phyloP scores from a whole-genome alignment of 92 coral and sea anemone genomes.

The Bergia puertoricense region DNA sequence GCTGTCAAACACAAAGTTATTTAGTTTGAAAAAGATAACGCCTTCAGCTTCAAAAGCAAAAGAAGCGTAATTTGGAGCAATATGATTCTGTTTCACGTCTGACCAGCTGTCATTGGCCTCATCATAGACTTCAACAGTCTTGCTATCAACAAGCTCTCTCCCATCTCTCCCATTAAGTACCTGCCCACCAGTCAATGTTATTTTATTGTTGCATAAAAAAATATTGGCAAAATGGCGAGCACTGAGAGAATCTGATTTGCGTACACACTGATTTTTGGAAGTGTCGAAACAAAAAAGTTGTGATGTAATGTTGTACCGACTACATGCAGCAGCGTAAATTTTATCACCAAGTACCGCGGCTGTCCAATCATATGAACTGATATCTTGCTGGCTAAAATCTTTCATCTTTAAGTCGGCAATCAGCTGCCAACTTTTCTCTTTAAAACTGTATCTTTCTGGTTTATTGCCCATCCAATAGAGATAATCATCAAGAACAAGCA shows the following conservation, averaged over 20 bases:
- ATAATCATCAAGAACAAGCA: neutral
- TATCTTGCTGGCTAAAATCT: neutral
- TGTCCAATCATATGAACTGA: neutral
- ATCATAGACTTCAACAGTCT: neutral
- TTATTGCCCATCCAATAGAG: neutral
- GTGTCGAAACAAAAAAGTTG: neutral
- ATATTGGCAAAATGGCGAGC: neutral
- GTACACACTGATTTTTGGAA: neutral
- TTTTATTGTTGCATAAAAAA: neutral
- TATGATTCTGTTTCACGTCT: neutral
- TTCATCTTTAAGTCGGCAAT: neutral
- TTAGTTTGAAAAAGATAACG: neutral
- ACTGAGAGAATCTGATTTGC: neutral
- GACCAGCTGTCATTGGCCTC: neutral
- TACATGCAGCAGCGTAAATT: neutral
- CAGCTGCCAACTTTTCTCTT: conserved; percentile 1
- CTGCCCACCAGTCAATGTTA: neutral
- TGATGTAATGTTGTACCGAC: neutral
- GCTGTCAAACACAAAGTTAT: neutral
- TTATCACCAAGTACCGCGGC: neutral
- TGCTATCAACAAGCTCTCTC: neutral
- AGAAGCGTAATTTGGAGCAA: neutral
- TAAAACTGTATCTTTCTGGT: conserved; percentile 21
- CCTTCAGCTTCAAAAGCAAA: conserved; percentile 11
- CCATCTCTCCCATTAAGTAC: neutral